Conservation (phyloP, 2,797 vertebrate genomes). For the Typhlichthys subterraneus region DNA sequence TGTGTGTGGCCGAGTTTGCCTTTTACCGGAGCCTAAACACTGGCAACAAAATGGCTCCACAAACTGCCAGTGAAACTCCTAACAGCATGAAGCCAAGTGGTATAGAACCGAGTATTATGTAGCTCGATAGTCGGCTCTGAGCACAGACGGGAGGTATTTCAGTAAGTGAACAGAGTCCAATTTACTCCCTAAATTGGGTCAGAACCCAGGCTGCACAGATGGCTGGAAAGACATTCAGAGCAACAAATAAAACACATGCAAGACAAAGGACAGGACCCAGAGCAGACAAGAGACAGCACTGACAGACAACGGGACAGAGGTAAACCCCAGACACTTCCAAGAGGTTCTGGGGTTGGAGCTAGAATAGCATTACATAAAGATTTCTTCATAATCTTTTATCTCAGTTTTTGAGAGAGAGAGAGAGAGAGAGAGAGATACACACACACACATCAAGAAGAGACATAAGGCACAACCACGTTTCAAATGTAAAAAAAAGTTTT, state of each 20-base stretch:
- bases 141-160: neutral
- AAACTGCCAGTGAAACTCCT: neutral
- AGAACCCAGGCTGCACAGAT: neutral
- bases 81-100: constrained; percentile 1
- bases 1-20: neutral
- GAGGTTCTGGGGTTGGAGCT: too few relatives aligned
- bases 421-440: too few relatives aligned
- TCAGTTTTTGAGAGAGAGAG: too few relatives aligned
- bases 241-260: too few relatives aligned
- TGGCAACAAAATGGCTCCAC: neutral
- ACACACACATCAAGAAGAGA: neutral
- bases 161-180: constrained; percentile 4
- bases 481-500: constrained; percentile 29
- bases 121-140: constrained; percentile 14
- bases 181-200: constrained; percentile 5
- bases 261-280: too few relatives aligned
- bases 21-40: neutral
- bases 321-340: too few relatives aligned
- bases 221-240: too few relatives aligned
- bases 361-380: too few relatives aligned
- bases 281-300: neutral
- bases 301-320: neutral
- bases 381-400: too few relatives aligned
- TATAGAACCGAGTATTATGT: constrained; percentile 7
- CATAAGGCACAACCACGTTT: constrained; percentile 63